Percentiles rank a stretch among this genome's conserved stretches.
Conservation (phyloP, 2,797 vertebrate species). For the Calcarius lapponicus region DNA sequence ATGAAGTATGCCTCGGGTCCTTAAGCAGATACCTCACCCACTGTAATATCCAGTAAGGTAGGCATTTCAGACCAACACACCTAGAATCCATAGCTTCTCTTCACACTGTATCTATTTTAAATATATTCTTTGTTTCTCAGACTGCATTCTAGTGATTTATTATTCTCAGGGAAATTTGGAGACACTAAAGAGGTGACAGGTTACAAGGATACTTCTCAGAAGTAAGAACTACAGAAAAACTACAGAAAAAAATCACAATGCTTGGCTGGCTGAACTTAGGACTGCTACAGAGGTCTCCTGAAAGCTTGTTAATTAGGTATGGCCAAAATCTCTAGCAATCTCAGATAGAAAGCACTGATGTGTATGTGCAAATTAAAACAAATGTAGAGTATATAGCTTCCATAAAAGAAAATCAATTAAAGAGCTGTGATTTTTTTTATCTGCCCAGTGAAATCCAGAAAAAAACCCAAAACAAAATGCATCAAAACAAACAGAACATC, state of each 20-base stretch:
- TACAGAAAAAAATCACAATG: not conserved
- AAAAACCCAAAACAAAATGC: not conserved
- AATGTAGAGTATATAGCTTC: not conserved
- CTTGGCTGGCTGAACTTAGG: not conserved
- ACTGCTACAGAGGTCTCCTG: not conserved
- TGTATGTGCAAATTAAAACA: not conserved
- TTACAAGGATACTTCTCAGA: not conserved
- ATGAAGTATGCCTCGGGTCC: not conserved
- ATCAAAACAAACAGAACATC: not conserved
- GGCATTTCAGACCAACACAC: not conserved
- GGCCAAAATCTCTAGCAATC: not conserved
- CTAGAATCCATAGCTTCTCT: not conserved
- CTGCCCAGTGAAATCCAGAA: not conserved
- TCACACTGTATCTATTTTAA: not conserved
- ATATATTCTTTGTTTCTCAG: not conserved
- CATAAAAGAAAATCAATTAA: not conserved
- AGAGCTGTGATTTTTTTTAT: not conserved
- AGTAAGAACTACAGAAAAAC: not conserved
- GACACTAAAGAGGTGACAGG: not conserved
- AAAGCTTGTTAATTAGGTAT: not conserved
- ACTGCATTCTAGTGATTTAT: not conserved
- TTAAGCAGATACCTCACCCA: not conserved
- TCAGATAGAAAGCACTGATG: not conserved
- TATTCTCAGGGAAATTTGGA: not conserved
- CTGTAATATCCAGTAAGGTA: not conserved